Conservation (phyloP, 2,113 vertebrate genomes). For the Lampris megalopsis region DNA sequence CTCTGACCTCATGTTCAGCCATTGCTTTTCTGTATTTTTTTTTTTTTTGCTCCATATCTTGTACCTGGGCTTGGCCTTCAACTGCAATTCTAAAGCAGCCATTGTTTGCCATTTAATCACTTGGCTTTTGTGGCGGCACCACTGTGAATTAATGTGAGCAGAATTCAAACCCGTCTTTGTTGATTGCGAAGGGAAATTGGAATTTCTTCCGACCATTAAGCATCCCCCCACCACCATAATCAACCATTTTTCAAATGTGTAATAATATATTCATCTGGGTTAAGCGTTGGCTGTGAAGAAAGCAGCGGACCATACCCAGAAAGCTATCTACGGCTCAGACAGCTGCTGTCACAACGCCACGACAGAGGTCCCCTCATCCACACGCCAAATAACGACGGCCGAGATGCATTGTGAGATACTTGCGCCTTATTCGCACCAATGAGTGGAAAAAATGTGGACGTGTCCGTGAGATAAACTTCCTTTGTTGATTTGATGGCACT, state of each 20-base stretch:
- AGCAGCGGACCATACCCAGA: constrained; percentile 49
- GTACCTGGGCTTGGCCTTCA: constrained; percentile 12
- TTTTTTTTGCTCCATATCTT: neutral
- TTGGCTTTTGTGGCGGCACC: constrained; percentile 56
- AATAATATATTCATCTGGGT: constrained; percentile 59
- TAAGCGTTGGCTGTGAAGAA: constrained; percentile 36
- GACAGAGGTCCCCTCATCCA: constrained; percentile 27
- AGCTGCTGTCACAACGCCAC: constrained; percentile 50
- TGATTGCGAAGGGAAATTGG: constrained; percentile 75
- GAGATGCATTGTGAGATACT: constrained; percentile 53
- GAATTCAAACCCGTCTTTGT: constrained; percentile 58
- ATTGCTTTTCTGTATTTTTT: neutral
- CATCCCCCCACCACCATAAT: constrained; percentile 61
- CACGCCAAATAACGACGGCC: constrained; percentile 32
- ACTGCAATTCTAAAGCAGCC: constrained; percentile 48
- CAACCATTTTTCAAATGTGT: constrained; percentile 61
- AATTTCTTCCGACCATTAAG: constrained; percentile 72
- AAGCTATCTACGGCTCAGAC: constrained; percentile 49
- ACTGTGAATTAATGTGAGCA: constrained; percentile 55
- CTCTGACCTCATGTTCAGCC: constrained; percentile 6
- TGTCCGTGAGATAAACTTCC: constrained; percentile 73
- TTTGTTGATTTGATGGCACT: constrained; percentile 50
- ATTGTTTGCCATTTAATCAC: constrained; percentile 68
- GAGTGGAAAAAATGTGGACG: constrained; percentile 64
- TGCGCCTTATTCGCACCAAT: constrained; percentile 69